A percentile compares a stretch with the other conserved stretches of the same genome.
phyloP scores from a whole-genome alignment of 1,140 invertebrate species.

The Sitobion miscanthi region DNA sequence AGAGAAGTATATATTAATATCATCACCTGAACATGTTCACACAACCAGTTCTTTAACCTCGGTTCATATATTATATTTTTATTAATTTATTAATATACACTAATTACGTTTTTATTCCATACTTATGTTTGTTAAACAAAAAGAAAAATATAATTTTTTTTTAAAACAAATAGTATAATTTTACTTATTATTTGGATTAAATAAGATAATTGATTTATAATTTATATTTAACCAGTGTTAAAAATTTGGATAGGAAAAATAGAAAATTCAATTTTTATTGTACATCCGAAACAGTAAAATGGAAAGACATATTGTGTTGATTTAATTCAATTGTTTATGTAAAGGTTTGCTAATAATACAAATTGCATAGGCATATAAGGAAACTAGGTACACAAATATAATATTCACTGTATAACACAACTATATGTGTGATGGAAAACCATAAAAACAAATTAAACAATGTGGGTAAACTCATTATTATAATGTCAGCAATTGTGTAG shows the following conservation, averaged over 20 bases:
- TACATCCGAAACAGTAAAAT: neutral
- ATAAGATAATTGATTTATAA: neutral
- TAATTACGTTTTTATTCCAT: neutral
- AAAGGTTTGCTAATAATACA: slow-evolving; percentile 42
- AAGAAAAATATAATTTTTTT: neutral
- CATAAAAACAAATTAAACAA: slow-evolving; percentile 55
- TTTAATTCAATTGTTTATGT: slow-evolving; percentile 41
- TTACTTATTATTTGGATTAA: too few relatives aligned
- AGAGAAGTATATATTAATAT: neutral
- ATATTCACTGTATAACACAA: slow-evolving; percentile 13
- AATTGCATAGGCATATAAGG: slow-evolving; percentile 22
- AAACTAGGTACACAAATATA: slow-evolving; percentile 25
- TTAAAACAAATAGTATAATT: neutral
- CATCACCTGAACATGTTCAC: neutral
- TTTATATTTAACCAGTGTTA: neutral
- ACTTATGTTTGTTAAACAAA: neutral
- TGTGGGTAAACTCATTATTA: slow-evolving; percentile 54
- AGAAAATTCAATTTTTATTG: neutral
- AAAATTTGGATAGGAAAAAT: neutral
- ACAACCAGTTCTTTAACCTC: slow-evolving; percentile 40
- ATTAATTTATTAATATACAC: slow-evolving; percentile 10
- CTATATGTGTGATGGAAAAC: slow-evolving; percentile 38
- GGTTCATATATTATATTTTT: neutral
- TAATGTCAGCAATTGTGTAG: slow-evolving; percentile 54
- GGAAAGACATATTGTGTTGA: neutral